phyloP scores from a whole-genome alignment of 2,113 vertebrate genomes.

The Notarius lentiginosus region DNA sequence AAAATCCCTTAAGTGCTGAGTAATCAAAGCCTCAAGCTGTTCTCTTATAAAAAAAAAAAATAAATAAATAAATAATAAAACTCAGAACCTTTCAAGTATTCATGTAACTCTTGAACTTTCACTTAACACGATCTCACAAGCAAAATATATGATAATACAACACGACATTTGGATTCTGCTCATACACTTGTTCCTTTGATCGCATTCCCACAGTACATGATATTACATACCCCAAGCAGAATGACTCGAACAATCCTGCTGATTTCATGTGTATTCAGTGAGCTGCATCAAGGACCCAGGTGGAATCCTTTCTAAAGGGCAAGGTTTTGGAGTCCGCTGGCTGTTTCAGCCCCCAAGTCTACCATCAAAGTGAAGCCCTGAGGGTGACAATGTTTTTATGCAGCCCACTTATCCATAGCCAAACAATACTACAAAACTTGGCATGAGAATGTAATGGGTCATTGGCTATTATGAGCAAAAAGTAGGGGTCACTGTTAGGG shows the following conservation, averaged over 20 bases:
- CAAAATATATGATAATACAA: constrained; percentile 25
- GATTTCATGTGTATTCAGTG: not conserved
- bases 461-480: not conserved
- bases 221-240: not conserved
- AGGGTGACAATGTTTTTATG: not conserved
- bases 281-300: not conserved
- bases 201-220: constrained; percentile 4
- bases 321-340: constrained; percentile 27
- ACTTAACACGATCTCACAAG: not conserved
- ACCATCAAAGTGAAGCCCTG: constrained; percentile 30
- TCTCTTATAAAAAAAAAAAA: not conserved
- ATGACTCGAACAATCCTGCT: not conserved
- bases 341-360: constrained; percentile 14
- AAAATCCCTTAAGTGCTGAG: not conserved
- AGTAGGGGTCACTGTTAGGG: not conserved
- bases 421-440: not conserved
- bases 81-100: constrained; percentile 9
- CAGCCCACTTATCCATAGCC: not conserved
- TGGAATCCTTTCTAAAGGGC: constrained; percentile 30
- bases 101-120: not conserved
- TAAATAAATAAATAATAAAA: not conserved
- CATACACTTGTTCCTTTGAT: constrained; percentile 25
- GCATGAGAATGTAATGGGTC: not conserved
- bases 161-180: not conserved
- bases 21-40: not conserved